Percentiles rank a stretch among this genome's conserved stretches.
phyloP scores from a whole-genome alignment of 2,888 invertebrate genomes.

The Encarsia formosa region DNA sequence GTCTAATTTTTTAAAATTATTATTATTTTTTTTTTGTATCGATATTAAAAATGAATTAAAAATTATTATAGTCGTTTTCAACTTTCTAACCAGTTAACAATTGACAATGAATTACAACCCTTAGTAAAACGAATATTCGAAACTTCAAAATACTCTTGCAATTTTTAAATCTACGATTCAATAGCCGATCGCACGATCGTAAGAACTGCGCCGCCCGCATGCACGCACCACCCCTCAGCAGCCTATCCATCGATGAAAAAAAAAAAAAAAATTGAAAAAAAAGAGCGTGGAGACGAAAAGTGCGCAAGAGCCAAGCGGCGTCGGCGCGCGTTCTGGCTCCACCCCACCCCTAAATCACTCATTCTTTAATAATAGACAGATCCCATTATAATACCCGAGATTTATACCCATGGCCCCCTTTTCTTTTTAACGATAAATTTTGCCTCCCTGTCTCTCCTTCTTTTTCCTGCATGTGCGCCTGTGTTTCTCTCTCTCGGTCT shows the following conservation, averaged over 20 bases:
- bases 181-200: too few relatives aligned
- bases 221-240: constrained; percentile 37
- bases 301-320: constrained; percentile 20
- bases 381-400: constrained; percentile 52
- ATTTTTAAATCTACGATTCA: too few relatives aligned
- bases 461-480: constrained; percentile 20
- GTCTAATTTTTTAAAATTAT: too few relatives aligned
- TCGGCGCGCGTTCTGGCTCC: constrained; percentile 40
- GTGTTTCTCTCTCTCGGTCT: constrained; percentile 18
- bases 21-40: too few relatives aligned
- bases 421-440: constrained; percentile 52
- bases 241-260: constrained; percentile 18
- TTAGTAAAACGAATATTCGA: too few relatives aligned
- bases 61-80: too few relatives aligned
- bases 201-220: too few relatives aligned
- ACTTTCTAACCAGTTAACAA: too few relatives aligned
- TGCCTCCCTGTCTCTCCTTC: constrained; percentile 30
- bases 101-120: too few relatives aligned
- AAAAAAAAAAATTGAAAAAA: background rate
- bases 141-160: too few relatives aligned
- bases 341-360: constrained; percentile 52
- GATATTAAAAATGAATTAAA: too few relatives aligned
- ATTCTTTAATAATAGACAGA: constrained; percentile 53
- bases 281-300: constrained; percentile 16
- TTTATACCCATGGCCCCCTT: constrained; percentile 50